A percentile compares a stretch with the other conserved stretches of the same genome.
phyloP scores from a whole-genome alignment of 2,113 vertebrate species.

The Macrotis lagotis region DNA sequence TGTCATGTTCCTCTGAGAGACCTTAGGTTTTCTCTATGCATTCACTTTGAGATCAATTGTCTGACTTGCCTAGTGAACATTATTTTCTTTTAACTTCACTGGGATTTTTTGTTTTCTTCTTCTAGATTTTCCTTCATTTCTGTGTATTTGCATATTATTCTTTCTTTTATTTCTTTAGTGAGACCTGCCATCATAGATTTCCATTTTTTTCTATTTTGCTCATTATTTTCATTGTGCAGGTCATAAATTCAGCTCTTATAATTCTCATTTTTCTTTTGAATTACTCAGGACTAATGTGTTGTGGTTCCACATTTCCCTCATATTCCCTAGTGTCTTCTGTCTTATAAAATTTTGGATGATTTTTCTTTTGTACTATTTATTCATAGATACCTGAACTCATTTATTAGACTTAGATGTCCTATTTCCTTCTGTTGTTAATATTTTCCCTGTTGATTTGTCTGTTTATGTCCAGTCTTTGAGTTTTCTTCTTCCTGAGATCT shows the following conservation, averaged over 20 bases:
- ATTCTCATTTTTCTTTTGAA: background rate
- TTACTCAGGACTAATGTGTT: background rate
- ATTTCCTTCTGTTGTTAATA: background rate
- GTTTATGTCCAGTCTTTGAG: background rate
- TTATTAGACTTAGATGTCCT: background rate
- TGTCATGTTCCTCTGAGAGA: background rate
- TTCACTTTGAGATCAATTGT: background rate
- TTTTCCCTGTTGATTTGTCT: background rate
- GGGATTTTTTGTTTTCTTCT: background rate
- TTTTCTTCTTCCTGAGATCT: background rate
- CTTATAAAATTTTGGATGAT: background rate
- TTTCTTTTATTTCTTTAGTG: background rate
- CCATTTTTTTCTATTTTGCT: background rate
- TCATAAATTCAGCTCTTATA: background rate
- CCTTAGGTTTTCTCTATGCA: background rate
- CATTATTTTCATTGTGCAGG: background rate
- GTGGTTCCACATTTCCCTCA: background rate
- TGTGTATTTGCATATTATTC: background rate
- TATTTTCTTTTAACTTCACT: background rate
- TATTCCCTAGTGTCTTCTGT: background rate
- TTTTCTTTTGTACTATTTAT: background rate
- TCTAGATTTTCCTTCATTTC: background rate
- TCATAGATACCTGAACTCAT: background rate
- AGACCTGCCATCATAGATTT: background rate
- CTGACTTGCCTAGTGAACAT: no score